A percentile compares a stretch with the other conserved stretches of the same genome.
Evolutionary conservation across 2,888 invertebrate species (phyloP).

Genomic region (Dinocampus coccinellae): DNA sequence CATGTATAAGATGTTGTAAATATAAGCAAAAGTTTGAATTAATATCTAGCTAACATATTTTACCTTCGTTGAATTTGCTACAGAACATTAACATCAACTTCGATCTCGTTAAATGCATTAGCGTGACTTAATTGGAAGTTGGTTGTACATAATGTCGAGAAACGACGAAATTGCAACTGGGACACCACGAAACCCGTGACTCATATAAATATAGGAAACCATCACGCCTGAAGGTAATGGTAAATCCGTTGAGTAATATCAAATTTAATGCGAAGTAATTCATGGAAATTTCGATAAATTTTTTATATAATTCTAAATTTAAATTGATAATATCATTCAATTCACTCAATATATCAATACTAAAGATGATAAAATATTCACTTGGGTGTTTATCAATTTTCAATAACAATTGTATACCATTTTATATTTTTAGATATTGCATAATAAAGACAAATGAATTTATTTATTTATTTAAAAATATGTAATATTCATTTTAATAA

Average conservation of each 20-base stretch:
- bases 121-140: constrained; percentile 12
- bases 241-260: neutral
- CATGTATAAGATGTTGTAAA: too few species aligned
- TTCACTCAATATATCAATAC: neutral
- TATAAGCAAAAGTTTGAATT: neutral
- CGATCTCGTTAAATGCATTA: constrained; percentile 28
- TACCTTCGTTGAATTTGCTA: neutral
- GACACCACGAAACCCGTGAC: neutral
- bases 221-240: neutral
- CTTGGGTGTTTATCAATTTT: too few species aligned
- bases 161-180: neutral
- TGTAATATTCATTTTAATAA: too few species aligned
- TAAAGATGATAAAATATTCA: neutral
- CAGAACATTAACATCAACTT: constrained; percentile 29
- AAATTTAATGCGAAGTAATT: neutral
- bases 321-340: neutral
- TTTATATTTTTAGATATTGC: neutral
- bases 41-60: neutral
- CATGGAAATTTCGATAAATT: neutral
- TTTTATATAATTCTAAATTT: neutral
- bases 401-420: too few species aligned
- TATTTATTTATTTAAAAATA: neutral
- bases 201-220: neutral
- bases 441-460: neutral
- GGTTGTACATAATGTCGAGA: constrained; percentile 7